Percentiles rank a stretch among this genome's conserved stretches.
Evolutionary conservation across 2,888 invertebrate species (phyloP).

Genomic region (Cataglyphis altisquamis): DNA sequence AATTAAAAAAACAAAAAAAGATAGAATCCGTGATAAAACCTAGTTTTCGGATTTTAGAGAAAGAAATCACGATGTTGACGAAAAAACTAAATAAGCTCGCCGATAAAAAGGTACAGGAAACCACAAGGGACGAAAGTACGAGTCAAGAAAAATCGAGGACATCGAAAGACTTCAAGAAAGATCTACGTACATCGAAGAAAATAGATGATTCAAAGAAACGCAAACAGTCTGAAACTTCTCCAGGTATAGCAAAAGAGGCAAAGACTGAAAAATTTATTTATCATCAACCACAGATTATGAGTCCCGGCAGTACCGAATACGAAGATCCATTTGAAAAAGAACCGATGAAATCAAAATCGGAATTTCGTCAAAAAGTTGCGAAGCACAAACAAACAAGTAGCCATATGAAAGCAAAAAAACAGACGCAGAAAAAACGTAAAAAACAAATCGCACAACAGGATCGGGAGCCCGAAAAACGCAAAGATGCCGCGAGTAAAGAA

Average conservation of each 20-base stretch:
- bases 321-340: slow-evolving; percentile 77
- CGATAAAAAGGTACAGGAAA: slow-evolving; percentile 74
- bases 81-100: slow-evolving; percentile 80
- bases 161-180: slow-evolving; percentile 60
- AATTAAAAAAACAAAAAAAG: slow-evolving; percentile 60
- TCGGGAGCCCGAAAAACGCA: slow-evolving; percentile 51
- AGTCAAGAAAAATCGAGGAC: slow-evolving; percentile 64
- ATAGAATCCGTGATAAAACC: slow-evolving; percentile 76
- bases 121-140: slow-evolving; percentile 68
- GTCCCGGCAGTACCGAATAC: slow-evolving; percentile 80
- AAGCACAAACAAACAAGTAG: slow-evolving; percentile 62
- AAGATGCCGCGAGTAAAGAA: slow-evolving; percentile 48
- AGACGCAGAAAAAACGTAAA: slow-evolving; percentile 62
- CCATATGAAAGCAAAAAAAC: slow-evolving; percentile 69
- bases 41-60: slow-evolving; percentile 82
- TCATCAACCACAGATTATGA: slow-evolving; percentile 73
- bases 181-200: slow-evolving; percentile 57
- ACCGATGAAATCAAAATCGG: slow-evolving; percentile 58
- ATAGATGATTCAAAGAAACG: slow-evolving; percentile 43
- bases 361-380: slow-evolving; percentile 49
- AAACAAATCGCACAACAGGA: slow-evolving; percentile 51
- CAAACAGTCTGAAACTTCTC: slow-evolving; percentile 36
- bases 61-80: slow-evolving; percentile 80
- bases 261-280: slow-evolving; percentile 74
- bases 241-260: slow-evolving; percentile 54